phyloP scores from a whole-genome alignment of 2,113 vertebrate genomes.

The Gobiocypris rarus region DNA sequence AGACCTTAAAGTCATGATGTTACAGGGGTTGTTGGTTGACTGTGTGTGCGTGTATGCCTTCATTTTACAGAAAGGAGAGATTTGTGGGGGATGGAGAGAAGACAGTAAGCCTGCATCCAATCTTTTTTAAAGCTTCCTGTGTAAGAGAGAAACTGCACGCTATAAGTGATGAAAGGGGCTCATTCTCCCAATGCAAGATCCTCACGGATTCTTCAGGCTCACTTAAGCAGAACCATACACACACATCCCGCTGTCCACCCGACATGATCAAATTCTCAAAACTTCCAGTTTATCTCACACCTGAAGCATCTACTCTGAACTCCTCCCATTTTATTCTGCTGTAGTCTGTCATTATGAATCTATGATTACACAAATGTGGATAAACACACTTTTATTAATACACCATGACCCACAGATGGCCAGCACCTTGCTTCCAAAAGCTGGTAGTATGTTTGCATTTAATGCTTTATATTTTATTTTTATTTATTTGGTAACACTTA shows the following conservation, averaged over 20 bases:
- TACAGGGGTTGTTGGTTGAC: not conserved
- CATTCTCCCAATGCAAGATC: slow-evolving; percentile 66
- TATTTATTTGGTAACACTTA: too few species aligned
- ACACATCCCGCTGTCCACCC: slow-evolving; percentile 27
- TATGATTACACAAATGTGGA: slow-evolving; percentile 62
- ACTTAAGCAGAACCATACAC: slow-evolving; percentile 73
- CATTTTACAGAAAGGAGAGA: not conserved
- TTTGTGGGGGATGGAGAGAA: slow-evolving; percentile 48
- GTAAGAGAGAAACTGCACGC: slow-evolving; percentile 56
- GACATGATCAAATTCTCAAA: slow-evolving; percentile 33
- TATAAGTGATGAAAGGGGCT: slow-evolving; percentile 72
- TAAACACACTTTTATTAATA: slow-evolving; percentile 40
- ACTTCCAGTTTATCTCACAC: slow-evolving; percentile 66
- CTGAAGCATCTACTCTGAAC: slow-evolving; percentile 66
- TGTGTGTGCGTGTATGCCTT: slow-evolving; percentile 35
- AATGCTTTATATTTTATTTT: not conserved
- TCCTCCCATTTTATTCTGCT: slow-evolving; percentile 42
- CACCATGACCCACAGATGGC: slow-evolving; percentile 38
- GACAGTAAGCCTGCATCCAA: slow-evolving; percentile 59
- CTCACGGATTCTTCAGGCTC: slow-evolving; percentile 77
- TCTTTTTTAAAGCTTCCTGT: slow-evolving; percentile 62
- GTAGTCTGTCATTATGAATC: slow-evolving; percentile 67
- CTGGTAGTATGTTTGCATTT: not conserved
- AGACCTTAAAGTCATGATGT: slow-evolving; percentile 36
- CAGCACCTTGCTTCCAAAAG: not conserved